Base-by-base conservation (phyloP, 2,797 vertebrate species). In the Trachurus trachurus region DNA sequence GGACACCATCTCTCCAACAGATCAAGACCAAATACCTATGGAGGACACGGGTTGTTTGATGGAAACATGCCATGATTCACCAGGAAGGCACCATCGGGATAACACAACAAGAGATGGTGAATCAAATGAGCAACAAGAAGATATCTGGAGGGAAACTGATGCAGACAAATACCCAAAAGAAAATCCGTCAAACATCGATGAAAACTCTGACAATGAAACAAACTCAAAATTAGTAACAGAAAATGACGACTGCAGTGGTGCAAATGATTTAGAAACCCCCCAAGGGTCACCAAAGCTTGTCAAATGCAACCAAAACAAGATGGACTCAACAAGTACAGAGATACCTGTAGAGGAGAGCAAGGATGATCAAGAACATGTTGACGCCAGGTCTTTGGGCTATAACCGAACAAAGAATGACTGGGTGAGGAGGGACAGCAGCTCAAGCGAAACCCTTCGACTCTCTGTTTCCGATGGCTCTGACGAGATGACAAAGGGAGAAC, bases 371-470 rank as follows among this genome's bases (percentile, higher is more conserved):
- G 77, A 77, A 26, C 26, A 76, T 22, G 68, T 81, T 17, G 78
- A 83, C 56, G 17, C 19, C 42, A 70, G 45, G 26, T 66, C 83
- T 71, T 80, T 79, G 44, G 70, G 91, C 69, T 85, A 74, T 39
- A 66, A 66, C 17, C 37, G 71, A 13, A 79, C 79, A 44, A 81
- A 76, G 50, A n/a, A 58, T 26, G 62, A 84, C 71, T 82, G 87
- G 81, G 65, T 79, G 10, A 88, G 76, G 60, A 84, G 80, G 52
- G 82, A 90, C 22, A 89, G 83, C 16, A 53, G 60, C 15, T 34
- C n/a, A 29, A 42, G 53, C 7, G 78, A 83, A 64, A 56, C 21
- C 1, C 66, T 71, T 29, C 69, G 19, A 21, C 64, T 40, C 7
- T 34, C 67, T 9, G 6, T 58, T 53, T 63, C 66, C 10, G 68